A percentile compares a stretch with the other conserved stretches of the same genome.
Conservation (phyloP, 2,888 invertebrate species). For the Diabrotica balteata region DNA sequence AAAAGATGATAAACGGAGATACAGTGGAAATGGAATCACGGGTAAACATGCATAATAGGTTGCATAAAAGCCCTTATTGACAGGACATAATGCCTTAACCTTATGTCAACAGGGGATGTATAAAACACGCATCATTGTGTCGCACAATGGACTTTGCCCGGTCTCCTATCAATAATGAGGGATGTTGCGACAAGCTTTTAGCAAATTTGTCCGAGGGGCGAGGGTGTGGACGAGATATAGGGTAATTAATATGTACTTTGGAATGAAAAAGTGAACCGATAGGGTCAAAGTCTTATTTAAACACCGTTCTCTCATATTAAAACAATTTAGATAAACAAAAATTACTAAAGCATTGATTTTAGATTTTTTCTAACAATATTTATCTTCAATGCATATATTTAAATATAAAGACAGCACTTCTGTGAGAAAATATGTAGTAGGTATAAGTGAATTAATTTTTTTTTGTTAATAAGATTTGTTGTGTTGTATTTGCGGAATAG, state of each 20-base stretch:
- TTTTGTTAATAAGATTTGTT: too few relatives aligned
- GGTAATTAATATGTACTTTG: conserved; percentile 26
- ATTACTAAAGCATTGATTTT: too few relatives aligned
- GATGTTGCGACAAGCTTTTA: conserved; percentile 54
- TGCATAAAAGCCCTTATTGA: conserved; percentile 40
- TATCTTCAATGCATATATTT: too few relatives aligned
- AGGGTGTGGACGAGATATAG: conserved; percentile 16
- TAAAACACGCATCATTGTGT: conserved; percentile 51
- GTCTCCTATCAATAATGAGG: conserved; percentile 46
- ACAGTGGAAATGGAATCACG: conserved; percentile 18
- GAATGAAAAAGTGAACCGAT: too few relatives aligned
- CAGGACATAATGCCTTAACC: conserved; percentile 50
- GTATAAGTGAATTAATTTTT: too few relatives aligned
- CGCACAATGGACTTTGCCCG: conserved; percentile 50
- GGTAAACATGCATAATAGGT: conserved; percentile 31
- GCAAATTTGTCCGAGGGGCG: conserved; percentile 36
- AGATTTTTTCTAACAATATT: too few relatives aligned
- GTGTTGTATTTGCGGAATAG: too few relatives aligned
- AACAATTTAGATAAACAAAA: too few relatives aligned
- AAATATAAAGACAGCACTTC: too few relatives aligned
- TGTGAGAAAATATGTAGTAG: too few relatives aligned
- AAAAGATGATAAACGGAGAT: conserved; percentile 21
- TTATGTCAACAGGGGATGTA: conserved; percentile 54
- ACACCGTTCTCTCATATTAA: too few relatives aligned
- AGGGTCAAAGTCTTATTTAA: too few relatives aligned